Evolutionary conservation across 2,113 vertebrate genomes (phyloP), one percentile per base, ranked within the genome.

Genomic region (Morone saxatilis): DNA sequence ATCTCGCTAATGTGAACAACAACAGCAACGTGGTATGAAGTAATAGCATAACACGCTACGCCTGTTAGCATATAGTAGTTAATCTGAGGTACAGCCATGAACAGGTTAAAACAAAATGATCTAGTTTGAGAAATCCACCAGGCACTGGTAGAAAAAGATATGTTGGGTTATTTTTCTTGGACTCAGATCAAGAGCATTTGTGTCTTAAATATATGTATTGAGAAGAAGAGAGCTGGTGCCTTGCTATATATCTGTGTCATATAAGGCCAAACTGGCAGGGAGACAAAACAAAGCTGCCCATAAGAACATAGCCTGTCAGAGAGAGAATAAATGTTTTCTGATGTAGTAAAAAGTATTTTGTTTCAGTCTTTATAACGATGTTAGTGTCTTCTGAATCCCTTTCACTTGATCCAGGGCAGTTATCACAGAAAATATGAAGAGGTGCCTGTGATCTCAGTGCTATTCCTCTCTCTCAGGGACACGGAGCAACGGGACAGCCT

Each of bases 371-470:
- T 20, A 16, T 47, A 45, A 43, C 56, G 56, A 70, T 16, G 25
- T 74, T 59, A 48, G 45, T 65, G 65, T 61, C 65, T 50, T 63
- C 31, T 59, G 38, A 75, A 81, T 67, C 73, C 14, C 47, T 65
- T 54, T 53, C 45, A 61, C 50, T 72, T 76, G 79, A 72, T 70
- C 57, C 48, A 20, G 62, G 68, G 43, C 72, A 74, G 56, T 73
- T 85, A 81, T 60, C 78, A 59, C 12, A 84, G 61, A 83, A 80
- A 81, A 80, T 70, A 71, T 50, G 61, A 77, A 54, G 25, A 57
- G 76, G 57, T 84, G 38, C 31, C n/a, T 73, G 69, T 65, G 73
- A 83, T 86, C 47, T 76, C 41, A 53, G 45, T 9, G 60, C 51
- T 62, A 3, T 67, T 57, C 51, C 41, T 56, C 41, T 20, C 16